A percentile compares a stretch with the other conserved stretches of the same genome.
Evolutionary conservation across 1,140 invertebrate species (phyloP).

Genomic region (Chelonus insularis): DNA sequence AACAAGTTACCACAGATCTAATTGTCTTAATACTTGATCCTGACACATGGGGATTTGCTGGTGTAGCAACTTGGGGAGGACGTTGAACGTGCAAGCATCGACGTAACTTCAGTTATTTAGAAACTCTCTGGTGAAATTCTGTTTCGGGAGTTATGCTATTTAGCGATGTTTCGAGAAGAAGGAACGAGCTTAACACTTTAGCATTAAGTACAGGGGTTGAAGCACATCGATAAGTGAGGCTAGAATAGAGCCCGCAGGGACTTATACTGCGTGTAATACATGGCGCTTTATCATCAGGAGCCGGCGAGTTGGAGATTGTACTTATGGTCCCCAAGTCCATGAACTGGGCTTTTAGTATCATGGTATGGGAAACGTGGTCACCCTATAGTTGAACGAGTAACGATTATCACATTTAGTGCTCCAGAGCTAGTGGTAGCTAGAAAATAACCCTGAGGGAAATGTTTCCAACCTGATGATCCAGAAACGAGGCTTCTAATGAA

Average conservation of each 20-base stretch:
- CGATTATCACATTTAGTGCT: constrained; percentile 12
- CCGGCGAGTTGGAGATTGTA: constrained; percentile 6
- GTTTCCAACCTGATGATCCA: not conserved
- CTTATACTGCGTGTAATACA: constrained; percentile 7
- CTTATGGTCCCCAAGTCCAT: constrained; percentile 9
- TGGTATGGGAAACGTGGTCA: not conserved
- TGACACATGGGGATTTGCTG: constrained; percentile 5
- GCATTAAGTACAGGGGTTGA: not conserved
- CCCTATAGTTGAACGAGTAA: not conserved
- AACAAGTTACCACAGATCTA: constrained; percentile 21
- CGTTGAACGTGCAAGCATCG: constrained; percentile 14
- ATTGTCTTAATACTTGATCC: constrained; percentile 2
- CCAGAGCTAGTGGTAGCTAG: not conserved
- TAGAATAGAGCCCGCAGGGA: constrained; percentile 10
- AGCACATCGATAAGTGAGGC: constrained; percentile 15
- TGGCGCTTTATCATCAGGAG: constrained; percentile 3
- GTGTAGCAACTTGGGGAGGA: not conserved
- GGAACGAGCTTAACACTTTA: constrained; percentile 5
- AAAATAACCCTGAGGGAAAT: not conserved
- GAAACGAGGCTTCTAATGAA: not conserved
- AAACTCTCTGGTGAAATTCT: constrained; percentile 15
- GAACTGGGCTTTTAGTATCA: not conserved
- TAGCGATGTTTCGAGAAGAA: not conserved
- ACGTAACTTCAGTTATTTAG: constrained; percentile 5
- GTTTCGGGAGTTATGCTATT: constrained; percentile 18